Conservation (phyloP, 2,797 vertebrate species). For the Emydoidea blandingii region DNA sequence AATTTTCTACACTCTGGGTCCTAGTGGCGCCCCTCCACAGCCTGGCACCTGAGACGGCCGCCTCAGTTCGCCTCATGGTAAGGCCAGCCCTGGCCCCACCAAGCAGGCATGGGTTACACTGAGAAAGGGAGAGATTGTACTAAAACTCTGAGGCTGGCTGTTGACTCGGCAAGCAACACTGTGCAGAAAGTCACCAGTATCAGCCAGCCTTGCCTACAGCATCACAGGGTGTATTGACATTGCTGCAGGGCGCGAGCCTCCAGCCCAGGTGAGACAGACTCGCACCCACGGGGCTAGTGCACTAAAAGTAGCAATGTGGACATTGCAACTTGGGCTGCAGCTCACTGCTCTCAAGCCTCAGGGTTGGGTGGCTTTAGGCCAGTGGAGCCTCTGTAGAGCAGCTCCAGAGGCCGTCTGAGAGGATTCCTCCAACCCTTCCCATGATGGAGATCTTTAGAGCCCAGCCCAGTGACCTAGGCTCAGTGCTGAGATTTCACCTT, state of each 20-base stretch:
- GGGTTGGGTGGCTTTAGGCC: accelerated
- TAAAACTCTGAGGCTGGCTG: background rate
- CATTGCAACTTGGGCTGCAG: background rate
- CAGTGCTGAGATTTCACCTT: background rate
- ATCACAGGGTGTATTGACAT: accelerated
- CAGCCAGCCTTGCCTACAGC: background rate
- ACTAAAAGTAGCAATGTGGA: background rate
- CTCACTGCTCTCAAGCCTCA: background rate
- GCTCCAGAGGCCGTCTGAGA: background rate
- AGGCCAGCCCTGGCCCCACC: too few species aligned
- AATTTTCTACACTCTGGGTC: too few species aligned
- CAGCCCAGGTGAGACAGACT: too few species aligned
- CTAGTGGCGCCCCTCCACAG: too few species aligned
- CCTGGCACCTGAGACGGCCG: too few species aligned
- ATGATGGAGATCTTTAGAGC: background rate
- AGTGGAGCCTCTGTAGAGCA: accelerated
- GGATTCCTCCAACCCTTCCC: background rate
- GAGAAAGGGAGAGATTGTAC: background rate
- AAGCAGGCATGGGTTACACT: background rate
- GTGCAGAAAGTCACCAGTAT: accelerated
- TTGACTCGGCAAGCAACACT: background rate
- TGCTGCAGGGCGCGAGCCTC: background rate
- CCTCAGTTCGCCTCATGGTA: too few species aligned
- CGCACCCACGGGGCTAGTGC: background rate
- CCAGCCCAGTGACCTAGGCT: background rate